Base-by-base conservation (phyloP, 2,888 invertebrate genomes). In the Drosophila austrosaltans region DNA sequence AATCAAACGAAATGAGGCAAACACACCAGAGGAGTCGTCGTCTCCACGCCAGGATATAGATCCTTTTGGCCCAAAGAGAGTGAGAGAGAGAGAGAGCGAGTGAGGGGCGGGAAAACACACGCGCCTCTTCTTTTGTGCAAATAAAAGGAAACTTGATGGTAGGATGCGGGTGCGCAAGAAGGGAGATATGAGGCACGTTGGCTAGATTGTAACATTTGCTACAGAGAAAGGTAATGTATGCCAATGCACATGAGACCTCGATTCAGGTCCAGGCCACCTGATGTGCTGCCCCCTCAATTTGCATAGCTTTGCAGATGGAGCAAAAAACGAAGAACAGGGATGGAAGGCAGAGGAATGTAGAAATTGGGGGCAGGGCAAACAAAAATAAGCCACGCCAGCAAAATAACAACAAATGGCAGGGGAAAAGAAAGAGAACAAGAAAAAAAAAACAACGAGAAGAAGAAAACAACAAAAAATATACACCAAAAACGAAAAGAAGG, bases 1-100 rank as follows among this genome's bases (percentile, higher is more conserved):
- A 87, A 87, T 85, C 87, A 85, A 85, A 85, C 86, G 86, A 87
- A 87, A 85, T 82, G 86, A 85, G 77, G 86, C 86, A 72, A 69
- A 76, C 79, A 82, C 59, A 66, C 71, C 54, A 64, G 57, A 48
- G 22, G 32, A 12, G 54, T 32, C 2, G 22, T 36, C 20, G 53
- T 48, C 53, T 44, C 39, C 42, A 22, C 16, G 42, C 12, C 12
- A 70, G 64, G 63, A 72, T 68, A 68, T 62, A 68, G 71, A 75
- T 25, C 25, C 36, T 36, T 36, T 36, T 1, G 36, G 3, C 48
- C 25, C 1, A 10, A 48, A 28, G 28, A 3, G 28, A 28, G 28
- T 2, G 28, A 28, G 28, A 28, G 28, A 48, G 22, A 22, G 16
- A 20, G 20, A 48, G 44, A 20, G 8, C 7, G 44, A 36, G 44